Conservation (phyloP, 1,140 invertebrate species). For the Aleiodes sp. region DNA sequence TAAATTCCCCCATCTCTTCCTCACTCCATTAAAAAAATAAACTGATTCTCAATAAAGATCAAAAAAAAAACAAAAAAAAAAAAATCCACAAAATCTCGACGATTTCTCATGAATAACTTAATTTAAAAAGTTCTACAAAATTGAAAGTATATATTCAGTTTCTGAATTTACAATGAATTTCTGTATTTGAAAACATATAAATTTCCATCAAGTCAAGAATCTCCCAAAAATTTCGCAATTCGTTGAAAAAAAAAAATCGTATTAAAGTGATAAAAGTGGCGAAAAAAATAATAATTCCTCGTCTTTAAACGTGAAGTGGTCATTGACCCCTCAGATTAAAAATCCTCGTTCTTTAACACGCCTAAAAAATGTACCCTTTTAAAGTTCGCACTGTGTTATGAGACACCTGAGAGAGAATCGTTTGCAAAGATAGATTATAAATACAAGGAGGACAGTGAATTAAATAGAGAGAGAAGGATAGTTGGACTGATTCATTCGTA, state of each 20-base stretch:
- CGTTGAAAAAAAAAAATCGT: background rate
- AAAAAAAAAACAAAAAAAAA: too few species aligned
- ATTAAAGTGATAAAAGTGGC: too few species aligned
- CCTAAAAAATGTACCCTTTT: conserved; percentile 12
- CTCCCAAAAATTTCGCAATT: background rate
- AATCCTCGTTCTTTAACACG: conserved; percentile 6
- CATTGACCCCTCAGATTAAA: conserved; percentile 9
- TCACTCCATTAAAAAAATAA: too few species aligned
- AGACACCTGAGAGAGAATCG: background rate
- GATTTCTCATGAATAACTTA: too few species aligned
- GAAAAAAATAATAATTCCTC: background rate
- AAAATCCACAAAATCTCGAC: too few species aligned
- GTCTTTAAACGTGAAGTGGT: conserved; percentile 4
- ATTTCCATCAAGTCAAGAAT: too few species aligned
- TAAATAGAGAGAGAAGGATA: background rate
- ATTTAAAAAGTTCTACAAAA: too few species aligned
- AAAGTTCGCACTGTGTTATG: background rate
- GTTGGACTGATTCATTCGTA: background rate
- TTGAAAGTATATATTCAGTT: too few species aligned
- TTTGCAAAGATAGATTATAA: conserved; percentile 7
- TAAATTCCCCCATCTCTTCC: too few species aligned
- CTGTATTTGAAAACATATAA: too few species aligned
- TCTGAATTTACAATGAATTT: too few species aligned
- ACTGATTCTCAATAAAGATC: too few species aligned
- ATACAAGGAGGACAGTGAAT: conserved; percentile 14